Evolutionary conservation across 2,888 invertebrate genomes (phyloP).

Genomic region (Leucophenga maculata): DNA sequence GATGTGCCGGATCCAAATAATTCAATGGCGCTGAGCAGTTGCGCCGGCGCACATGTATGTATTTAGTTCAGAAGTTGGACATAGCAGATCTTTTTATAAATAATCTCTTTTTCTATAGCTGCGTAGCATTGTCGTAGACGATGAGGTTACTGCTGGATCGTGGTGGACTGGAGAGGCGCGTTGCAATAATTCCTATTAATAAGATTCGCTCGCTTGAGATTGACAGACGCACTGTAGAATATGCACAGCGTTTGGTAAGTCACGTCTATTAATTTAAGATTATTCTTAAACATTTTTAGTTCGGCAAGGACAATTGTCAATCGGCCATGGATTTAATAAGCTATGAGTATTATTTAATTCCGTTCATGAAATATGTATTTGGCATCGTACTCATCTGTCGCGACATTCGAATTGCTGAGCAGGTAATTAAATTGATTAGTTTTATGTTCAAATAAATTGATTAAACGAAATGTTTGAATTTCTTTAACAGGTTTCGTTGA

Average conservation of each 20-base stretch:
- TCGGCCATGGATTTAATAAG: conserved; percentile 85
- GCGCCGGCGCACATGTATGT: conserved; percentile 87
- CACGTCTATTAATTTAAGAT: conserved; percentile 38
- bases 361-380: conserved; percentile 91
- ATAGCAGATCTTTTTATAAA: neutral
- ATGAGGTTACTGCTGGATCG: conserved; percentile 86
- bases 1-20: conserved; percentile 80
- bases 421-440: too few species aligned
- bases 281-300: conserved; percentile 70
- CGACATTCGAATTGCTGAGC: conserved; percentile 85
- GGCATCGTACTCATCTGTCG: conserved; percentile 88
- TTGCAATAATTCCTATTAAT: conserved; percentile 93
- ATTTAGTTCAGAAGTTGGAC: too few species aligned
- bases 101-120: conserved; percentile 75
- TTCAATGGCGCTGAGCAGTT: conserved; percentile 87
- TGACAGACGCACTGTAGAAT: conserved; percentile 75
- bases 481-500: conserved; percentile 80
- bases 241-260: conserved; percentile 81
- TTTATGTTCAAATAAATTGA: too few species aligned
- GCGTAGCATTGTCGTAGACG: conserved; percentile 92
- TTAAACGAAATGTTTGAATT: neutral
- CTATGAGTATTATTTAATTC: conserved; percentile 77
- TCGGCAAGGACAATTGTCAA: conserved; percentile 86
- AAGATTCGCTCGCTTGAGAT: conserved; percentile 82
- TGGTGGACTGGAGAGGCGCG: conserved; percentile 84